Percentiles rank a stretch among this genome's conserved stretches.
phyloP scores from a whole-genome alignment of 1,140 invertebrate genomes.

The Elysia chlorotica region DNA sequence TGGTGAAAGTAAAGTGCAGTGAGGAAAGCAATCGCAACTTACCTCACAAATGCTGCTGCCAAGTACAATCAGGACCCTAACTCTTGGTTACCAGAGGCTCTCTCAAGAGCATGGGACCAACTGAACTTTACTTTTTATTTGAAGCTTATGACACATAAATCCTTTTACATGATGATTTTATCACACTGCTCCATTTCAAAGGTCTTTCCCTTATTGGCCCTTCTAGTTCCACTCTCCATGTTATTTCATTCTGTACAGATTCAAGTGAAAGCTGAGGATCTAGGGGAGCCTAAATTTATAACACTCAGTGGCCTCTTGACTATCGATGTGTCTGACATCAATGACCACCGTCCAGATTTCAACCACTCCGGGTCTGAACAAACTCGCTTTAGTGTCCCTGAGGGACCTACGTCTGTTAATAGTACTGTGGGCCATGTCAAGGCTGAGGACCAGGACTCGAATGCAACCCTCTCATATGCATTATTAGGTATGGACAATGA shows the following conservation, averaged over 20 bases:
- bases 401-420: neutral
- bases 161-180: too few relatives aligned
- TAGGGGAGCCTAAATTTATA: constrained; percentile 3
- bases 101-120: neutral
- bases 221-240: neutral
- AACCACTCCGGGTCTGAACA: neutral
- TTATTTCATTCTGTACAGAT: too few relatives aligned
- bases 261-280: constrained; percentile 16
- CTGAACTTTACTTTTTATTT: neutral
- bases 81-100: too few relatives aligned
- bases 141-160: neutral
- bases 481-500: constrained; percentile 14
- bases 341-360: constrained; percentile 27
- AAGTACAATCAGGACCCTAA: too few relatives aligned
- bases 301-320: neutral
- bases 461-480: constrained; percentile 9
- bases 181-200: too few relatives aligned
- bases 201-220: neutral
- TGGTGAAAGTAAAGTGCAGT: too few relatives aligned
- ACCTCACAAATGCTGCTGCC: too few relatives aligned
- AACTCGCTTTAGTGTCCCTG: constrained; percentile 10
- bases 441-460: constrained; percentile 20
- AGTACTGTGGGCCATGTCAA: constrained; percentile 11
- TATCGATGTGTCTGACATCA: constrained; percentile 22
- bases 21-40: too few relatives aligned